Base-by-base conservation (phyloP, 2,797 vertebrate species). In the Gymnodraco acuticeps region DNA sequence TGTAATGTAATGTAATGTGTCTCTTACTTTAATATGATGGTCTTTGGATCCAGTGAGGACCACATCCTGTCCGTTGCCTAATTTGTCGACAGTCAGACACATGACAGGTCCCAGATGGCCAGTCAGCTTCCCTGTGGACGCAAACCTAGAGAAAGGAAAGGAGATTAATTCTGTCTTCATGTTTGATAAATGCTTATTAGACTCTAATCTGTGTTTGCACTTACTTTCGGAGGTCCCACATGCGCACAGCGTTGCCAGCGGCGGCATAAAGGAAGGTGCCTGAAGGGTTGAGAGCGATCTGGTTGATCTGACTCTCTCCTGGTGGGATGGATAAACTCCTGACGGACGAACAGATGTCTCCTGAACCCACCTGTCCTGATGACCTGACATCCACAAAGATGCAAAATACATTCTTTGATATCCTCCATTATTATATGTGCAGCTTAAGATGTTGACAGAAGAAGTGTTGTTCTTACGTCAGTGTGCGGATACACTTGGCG, bases 151-250 rank as follows among this genome's bases (percentile, higher is more conserved):
- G 19, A 64, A 47, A 47, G 31, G 27, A 16, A 54, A 61, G 2
- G 8, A 56, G 10, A 58, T 78, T 10, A 5, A 17, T 11, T 42
- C 1, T 20, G 2, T 27, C 6, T 2, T 0, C 54, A 27, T 23
- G 13, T 3, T 19, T 61, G 3, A 23, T 5, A 51, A 68, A 17
- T 1, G 1, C 5, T 33, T 64, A 7, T 42, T 7, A 2, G 11
- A 60, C 10, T 43, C 27, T 4, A 9, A 11, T 56, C 2, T 38
- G 1, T 16, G 23, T 31, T 11, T 15, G 1, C 10, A 59, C 85
- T 17, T 93, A 99, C 98, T 97, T 99, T 91, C 97, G 97, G 42
- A 99, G 95, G 83, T 99, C 98, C 98, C 98, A 99, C 97, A 99
- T 99, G 80, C 98, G 96, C 66, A 99, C 97, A 8, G 96, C 94